Evolutionary conservation across 1,140 invertebrate species (phyloP).

Genomic region (Popillia japonica): DNA sequence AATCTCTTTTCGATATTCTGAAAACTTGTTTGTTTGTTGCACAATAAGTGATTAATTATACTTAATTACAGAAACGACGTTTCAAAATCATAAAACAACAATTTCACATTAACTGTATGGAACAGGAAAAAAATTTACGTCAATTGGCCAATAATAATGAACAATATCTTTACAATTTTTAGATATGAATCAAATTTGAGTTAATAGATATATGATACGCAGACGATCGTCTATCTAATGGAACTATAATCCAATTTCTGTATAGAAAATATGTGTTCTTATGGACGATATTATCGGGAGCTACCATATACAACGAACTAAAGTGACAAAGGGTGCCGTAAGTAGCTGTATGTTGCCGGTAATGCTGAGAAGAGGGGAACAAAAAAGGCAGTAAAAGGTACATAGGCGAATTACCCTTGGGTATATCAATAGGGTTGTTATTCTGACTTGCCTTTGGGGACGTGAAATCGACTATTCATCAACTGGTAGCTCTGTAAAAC

Average conservation of each 20-base stretch:
- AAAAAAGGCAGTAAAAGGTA: slow-evolving; percentile 39
- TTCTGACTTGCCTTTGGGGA: slow-evolving; percentile 36
- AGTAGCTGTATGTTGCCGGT: slow-evolving; percentile 36
- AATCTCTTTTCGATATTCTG: no score
- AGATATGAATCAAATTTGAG: background rate
- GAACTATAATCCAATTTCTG: background rate
- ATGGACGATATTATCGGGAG: background rate
- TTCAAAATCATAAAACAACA: no score
- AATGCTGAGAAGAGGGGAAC: slow-evolving; percentile 32
- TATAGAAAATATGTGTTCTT: slow-evolving; percentile 4
- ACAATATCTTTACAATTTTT: no score
- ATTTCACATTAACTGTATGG: no score
- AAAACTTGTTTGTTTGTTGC: no score
- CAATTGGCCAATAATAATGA: no score
- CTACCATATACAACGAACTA: slow-evolving; percentile 19
- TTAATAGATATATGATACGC: slow-evolving; percentile 11
- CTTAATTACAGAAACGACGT: no score
- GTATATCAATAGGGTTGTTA: slow-evolving; percentile 39
- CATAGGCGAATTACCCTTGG: slow-evolving; percentile 38
- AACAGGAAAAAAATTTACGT: no score
- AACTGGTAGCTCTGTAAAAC: slow-evolving; percentile 32
- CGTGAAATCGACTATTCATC: slow-evolving; percentile 37
- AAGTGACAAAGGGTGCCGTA: slow-evolving; percentile 36
- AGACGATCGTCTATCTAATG: background rate
- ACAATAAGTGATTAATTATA: no score